These are phyloP conservation scores for Acronicta aceris DNA, from an alignment of 2,888 invertebrate species.

Conservation along the genomic window DNA sequence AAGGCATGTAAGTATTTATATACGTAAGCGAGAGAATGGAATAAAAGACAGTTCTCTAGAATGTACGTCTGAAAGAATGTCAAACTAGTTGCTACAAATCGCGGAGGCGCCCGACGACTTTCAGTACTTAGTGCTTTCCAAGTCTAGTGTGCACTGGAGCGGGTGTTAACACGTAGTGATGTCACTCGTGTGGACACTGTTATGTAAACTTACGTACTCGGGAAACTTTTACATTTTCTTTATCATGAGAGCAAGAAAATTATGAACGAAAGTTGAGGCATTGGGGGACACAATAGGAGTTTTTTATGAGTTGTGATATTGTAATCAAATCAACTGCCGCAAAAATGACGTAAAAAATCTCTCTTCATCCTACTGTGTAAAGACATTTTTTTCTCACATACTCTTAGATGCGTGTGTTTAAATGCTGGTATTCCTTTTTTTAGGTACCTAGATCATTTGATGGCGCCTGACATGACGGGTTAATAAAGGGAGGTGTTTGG, in stretches of 20 bases:
- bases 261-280: constrained; percentile 3
- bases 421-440: too few relatives aligned
- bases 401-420: too few relatives aligned
- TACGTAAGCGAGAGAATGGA: constrained; percentile 1
- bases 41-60: constrained; percentile 18
- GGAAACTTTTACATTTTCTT: constrained; percentile 18
- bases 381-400: too few relatives aligned
- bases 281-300: not conserved
- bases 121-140: constrained; percentile 45
- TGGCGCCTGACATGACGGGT: too few relatives aligned
- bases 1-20: not conserved
- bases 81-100: constrained; percentile 52
- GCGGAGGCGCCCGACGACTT: constrained; percentile 53
- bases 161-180: constrained; percentile 34
- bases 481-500: too few relatives aligned
- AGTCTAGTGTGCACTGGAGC: constrained; percentile 44
- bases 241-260: constrained; percentile 15
- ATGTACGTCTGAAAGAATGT: constrained; percentile 51
- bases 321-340: too few relatives aligned
- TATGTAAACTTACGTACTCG: constrained; percentile 37
- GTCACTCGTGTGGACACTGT: constrained; percentile 44
- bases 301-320: not conserved
- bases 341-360: too few relatives aligned
- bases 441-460: too few relatives aligned
- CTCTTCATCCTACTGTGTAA: too few relatives aligned